phyloP scores from a whole-genome alignment of 1,140 invertebrate genomes.

The Colletes latitarsis region DNA sequence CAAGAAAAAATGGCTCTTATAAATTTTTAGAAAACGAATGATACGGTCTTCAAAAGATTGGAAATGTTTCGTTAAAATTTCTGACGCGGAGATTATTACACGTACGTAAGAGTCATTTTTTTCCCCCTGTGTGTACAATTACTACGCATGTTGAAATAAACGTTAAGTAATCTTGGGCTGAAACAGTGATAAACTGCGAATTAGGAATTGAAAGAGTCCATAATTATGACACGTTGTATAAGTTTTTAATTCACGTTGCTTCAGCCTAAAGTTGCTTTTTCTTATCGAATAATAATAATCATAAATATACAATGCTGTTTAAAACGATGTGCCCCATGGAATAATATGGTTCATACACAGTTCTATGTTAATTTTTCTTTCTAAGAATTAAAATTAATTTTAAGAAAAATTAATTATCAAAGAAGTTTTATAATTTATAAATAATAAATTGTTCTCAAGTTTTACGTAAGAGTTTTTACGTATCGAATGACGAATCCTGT shows the following conservation, averaged over 20 bases:
- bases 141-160: conserved; percentile 30
- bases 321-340: conserved; percentile 17
- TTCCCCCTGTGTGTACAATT: conserved; percentile 13
- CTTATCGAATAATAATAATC: conserved; percentile 32
- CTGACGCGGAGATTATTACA: neutral
- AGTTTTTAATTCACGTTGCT: conserved; percentile 38
- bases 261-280: conserved; percentile 56
- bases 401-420: conserved; percentile 14
- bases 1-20: neutral
- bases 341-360: conserved; percentile 19
- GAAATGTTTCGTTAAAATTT: neutral
- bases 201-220: conserved; percentile 42
- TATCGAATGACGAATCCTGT: conserved; percentile 41
- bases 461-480: conserved; percentile 51
- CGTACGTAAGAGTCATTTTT: conserved; percentile 36
- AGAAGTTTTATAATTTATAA: conserved; percentile 46
- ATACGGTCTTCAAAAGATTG: neutral
- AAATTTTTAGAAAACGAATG: neutral
- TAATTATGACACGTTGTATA: conserved; percentile 27
- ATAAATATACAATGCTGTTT: neutral
- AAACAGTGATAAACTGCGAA: conserved; percentile 17
- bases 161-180: conserved; percentile 49
- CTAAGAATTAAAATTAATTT: conserved; percentile 9
- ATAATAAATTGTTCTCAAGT: conserved; percentile 53
- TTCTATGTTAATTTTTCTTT: conserved; percentile 19